Base-by-base conservation (phyloP, 2,888 invertebrate species). In the Diplazon laetatorius region DNA sequence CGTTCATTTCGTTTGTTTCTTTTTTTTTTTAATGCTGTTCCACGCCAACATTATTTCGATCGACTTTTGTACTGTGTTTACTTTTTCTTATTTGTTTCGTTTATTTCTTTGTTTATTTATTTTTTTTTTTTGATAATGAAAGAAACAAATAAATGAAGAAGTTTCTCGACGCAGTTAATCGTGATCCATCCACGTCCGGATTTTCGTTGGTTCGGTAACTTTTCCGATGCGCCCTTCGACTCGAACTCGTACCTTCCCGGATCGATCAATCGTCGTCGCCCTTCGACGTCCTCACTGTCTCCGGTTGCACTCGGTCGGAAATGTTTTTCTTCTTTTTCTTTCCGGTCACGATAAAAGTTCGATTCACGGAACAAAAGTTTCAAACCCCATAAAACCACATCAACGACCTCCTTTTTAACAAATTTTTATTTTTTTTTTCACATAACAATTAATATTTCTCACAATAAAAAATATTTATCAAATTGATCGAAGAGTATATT, bases 181-280 rank as follows among this genome's bases (percentile, higher is more conserved):
- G 37, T 50, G 77, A 80, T 80, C 63, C 12, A n/a, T 46, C 69
- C 46, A 75, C 75, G 78, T 78, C 69, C 73, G 50, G n/a, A 69
- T 73, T 74, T 78, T 74, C 81, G 57, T 74, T 44, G 72, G 79
- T 77, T 73, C 39, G 63, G 68, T 57, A 71, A 70, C 62, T 77
- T 80, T 71, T 75, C 16, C 18, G 44, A 52, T 68, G 68, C 55
- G 55, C 30, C 22, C 25, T 57, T 42, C 60, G 16, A 60, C 50
- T 65, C 48, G 69, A 73, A 69, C 69, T 78, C 69, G 35, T 30
- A 63, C 69, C 59, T n/a, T n/a, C 63, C 59, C 16, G 35, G 57
- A 69, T 73, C 78, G 73, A 78, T 73, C 78, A 73, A 66, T 73
- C 78, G 55, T 57, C 48, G 68, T 66, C 68, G 50, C n/a, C 46